Percentiles rank a stretch among this genome's conserved stretches.
These are phyloP conservation scores for Gnathonemus longibarbis DNA, from an alignment of 2,113 vertebrate species.

Conservation along the genomic window DNA sequence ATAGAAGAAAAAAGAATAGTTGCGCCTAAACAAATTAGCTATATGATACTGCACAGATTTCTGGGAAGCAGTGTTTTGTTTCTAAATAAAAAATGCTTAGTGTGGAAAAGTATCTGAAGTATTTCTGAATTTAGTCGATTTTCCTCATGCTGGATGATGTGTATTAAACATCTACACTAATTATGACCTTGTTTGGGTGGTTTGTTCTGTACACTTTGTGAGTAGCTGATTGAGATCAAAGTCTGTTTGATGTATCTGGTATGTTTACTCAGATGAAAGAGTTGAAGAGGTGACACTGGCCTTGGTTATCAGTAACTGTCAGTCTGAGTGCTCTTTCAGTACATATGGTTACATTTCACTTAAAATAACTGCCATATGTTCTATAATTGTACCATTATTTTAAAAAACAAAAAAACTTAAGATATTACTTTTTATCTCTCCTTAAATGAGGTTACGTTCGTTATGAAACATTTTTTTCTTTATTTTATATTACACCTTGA, in stretches of 20 bases:
- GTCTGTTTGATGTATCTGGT: conserved; percentile 54
- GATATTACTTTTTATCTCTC: background rate
- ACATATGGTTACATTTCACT: conserved; percentile 7
- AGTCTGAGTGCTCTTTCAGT: conserved; percentile 23
- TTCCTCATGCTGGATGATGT: background rate
- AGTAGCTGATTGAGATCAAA: conserved; percentile 52
- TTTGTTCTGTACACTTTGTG: conserved; percentile 12
- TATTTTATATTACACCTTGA: background rate
- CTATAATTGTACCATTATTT: background rate
- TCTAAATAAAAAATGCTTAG: background rate
- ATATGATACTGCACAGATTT: background rate
- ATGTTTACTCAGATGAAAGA: conserved; percentile 67
- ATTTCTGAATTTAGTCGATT: background rate
- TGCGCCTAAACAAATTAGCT: background rate
- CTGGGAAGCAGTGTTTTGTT: background rate
- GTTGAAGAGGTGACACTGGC: conserved; percentile 35
- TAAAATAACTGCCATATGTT: background rate
- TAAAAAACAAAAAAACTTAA: background rate
- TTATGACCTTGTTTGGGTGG: background rate
- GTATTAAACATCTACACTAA: background rate
- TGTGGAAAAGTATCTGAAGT: background rate
- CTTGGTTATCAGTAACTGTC: conserved; percentile 46
- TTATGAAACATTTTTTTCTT: background rate
- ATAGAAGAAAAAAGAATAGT: background rate
- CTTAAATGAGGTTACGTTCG: background rate